Conservation (phyloP, 2,888 invertebrate species). For the Octodonta nipae region DNA sequence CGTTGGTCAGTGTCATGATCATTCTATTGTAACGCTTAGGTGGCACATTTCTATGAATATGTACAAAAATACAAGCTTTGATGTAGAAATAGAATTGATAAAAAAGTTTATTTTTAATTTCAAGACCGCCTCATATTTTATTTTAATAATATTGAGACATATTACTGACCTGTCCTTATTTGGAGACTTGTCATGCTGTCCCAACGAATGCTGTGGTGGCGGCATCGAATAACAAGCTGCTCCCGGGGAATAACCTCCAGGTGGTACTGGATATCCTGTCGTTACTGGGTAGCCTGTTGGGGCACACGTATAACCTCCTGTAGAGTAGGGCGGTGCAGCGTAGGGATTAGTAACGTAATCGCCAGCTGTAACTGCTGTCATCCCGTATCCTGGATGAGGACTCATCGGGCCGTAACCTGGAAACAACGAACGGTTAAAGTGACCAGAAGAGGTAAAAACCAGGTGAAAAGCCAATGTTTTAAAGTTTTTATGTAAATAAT, state of each 20-base stretch:
- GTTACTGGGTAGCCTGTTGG: conserved; percentile 36
- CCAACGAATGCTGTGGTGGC: conserved; percentile 59
- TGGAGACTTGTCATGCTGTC: conserved; percentile 50
- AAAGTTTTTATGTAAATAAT: too few relatives aligned
- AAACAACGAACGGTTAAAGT: conserved; percentile 3
- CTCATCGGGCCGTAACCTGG: conserved; percentile 71
- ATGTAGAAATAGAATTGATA: too few relatives aligned
- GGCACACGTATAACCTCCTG: conserved; percentile 41
- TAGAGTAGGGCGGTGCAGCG: conserved; percentile 33
- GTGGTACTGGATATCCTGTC: conserved; percentile 50
- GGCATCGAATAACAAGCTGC: conserved; percentile 75
- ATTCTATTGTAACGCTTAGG: too few relatives aligned
- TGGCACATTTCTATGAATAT: too few relatives aligned
- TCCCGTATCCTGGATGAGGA: conserved; percentile 74
- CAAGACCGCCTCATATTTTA: too few relatives aligned
- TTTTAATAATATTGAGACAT: too few relatives aligned
- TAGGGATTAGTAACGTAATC: conserved; percentile 61
- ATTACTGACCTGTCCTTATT: conserved; percentile 63
- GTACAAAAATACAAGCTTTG: too few relatives aligned
- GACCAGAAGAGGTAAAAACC: too few relatives aligned
- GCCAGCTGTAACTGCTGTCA: conserved; percentile 47
- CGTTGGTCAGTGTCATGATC: too few relatives aligned
- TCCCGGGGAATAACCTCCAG: conserved; percentile 39
- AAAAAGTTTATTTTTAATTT: too few relatives aligned
- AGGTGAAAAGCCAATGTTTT: too few relatives aligned